These are phyloP conservation scores for Odontesthes bonariensis DNA, from an alignment of 2,113 vertebrate genomes.

Conservation along the genomic window DNA sequence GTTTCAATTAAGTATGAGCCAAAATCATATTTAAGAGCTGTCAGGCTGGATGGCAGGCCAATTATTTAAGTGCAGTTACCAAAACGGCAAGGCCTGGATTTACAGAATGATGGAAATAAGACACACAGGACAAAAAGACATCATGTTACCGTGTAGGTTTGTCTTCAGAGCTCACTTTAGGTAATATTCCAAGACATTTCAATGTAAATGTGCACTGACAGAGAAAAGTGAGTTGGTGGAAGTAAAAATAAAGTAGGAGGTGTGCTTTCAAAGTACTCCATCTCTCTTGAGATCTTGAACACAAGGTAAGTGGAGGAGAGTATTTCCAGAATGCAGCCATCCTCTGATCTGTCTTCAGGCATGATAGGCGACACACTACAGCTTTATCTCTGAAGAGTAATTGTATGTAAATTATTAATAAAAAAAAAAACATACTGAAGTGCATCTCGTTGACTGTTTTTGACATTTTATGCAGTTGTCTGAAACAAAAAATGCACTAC, in stretches of 20 bases:
- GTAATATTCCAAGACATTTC: conserved; percentile 43
- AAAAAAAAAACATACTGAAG: conserved; percentile 51
- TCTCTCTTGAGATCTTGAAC: conserved; percentile 31
- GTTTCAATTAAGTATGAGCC: conserved; percentile 58
- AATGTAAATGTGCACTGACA: conserved; percentile 50
- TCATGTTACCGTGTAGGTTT: conserved; percentile 9
- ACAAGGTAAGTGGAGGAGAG: conserved; percentile 33
- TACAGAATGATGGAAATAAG: conserved; percentile 36
- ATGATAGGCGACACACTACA: conserved; percentile 58
- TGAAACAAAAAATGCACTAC: conserved; percentile 53
- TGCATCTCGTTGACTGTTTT: conserved; percentile 58
- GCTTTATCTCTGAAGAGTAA: conserved; percentile 41
- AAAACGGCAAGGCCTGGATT: conserved; percentile 29
- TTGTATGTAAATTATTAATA: conserved; percentile 62
- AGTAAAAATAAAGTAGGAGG: conserved; percentile 22
- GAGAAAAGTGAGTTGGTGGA: conserved; percentile 19
- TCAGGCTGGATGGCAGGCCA: conserved; percentile 38
- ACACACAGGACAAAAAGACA: background rate
- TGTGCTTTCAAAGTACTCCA: conserved; percentile 29
- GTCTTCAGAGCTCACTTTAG: conserved; percentile 38
- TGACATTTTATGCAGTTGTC: conserved; percentile 40
- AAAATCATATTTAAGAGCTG: conserved; percentile 53
- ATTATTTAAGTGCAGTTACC: conserved; percentile 46
- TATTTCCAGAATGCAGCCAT: conserved; percentile 37
- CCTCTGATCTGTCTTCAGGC: conserved; percentile 30